phyloP scores from a whole-genome alignment of 2,888 invertebrate species.

The Xanthorhoe spadicearia region DNA sequence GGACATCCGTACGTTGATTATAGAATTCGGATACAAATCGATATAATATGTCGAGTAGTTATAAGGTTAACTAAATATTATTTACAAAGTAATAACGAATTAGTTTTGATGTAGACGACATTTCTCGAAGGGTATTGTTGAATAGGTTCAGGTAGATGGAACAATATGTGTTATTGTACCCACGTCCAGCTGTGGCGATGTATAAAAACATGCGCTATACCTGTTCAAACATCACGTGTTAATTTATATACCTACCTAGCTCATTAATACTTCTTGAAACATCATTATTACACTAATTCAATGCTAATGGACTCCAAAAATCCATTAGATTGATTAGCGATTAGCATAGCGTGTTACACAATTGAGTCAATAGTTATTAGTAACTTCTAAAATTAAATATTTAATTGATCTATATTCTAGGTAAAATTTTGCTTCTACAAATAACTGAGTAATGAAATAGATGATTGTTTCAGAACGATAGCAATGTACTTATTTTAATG shows the following conservation, averaged over 20 bases:
- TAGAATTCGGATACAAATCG: no score
- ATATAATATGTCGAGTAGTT: no score
- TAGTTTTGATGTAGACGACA: background rate
- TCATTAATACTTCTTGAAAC: constrained; percentile 30
- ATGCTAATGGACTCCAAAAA: constrained; percentile 21
- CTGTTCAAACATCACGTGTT: constrained; percentile 45
- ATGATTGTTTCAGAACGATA: no score
- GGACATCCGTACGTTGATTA: no score
- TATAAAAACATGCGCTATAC: constrained; percentile 50
- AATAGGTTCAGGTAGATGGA: constrained; percentile 51
- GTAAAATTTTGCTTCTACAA: background rate
- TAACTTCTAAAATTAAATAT: background rate
- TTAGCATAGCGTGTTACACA: constrained; percentile 22
- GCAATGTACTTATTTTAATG: background rate
- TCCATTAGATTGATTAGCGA: constrained; percentile 22
- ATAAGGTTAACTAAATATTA: no score
- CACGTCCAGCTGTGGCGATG: constrained; percentile 44
- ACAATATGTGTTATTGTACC: constrained; percentile 65
- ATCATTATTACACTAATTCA: constrained; percentile 32
- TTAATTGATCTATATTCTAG: constrained; percentile 7
- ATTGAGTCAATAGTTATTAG: constrained; percentile 31
- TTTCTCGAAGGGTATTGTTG: constrained; percentile 23
- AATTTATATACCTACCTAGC: constrained; percentile 24
- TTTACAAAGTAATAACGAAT: background rate
- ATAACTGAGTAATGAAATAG: background rate